Conservation (phyloP, 1,140 invertebrate species). For the Drosophila micromelanica region DNA sequence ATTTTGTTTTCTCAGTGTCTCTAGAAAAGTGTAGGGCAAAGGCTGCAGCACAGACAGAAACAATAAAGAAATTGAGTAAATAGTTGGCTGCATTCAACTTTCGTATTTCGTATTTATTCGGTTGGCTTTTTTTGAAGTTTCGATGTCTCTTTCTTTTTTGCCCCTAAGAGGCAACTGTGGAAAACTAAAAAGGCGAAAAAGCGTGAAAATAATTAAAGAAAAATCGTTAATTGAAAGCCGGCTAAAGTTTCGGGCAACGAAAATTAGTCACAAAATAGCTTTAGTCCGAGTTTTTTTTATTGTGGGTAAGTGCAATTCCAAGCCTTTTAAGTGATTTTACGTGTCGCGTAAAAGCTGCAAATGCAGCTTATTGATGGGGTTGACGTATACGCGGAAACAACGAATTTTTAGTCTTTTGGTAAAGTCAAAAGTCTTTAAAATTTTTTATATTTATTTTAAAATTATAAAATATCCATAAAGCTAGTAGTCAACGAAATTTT, state of each 20-base stretch:
- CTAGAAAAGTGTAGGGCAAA: conserved; percentile 47
- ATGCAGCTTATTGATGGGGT: not conserved
- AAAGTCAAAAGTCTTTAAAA: too few species aligned
- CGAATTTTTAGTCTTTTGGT: not conserved
- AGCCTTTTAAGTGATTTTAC: conserved; percentile 29
- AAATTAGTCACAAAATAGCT: conserved; percentile 31
- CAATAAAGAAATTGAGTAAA: conserved; percentile 70
- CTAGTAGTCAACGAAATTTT: too few species aligned
- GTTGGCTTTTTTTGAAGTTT: conserved; percentile 52
- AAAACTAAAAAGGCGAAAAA: conserved; percentile 20
- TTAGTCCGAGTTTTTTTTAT: conserved; percentile 7
- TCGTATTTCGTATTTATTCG: conserved; percentile 63
- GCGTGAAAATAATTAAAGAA: conserved; percentile 2
- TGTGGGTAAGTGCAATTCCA: conserved; percentile 13
- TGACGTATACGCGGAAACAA: not conserved
- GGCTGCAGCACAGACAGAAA: conserved; percentile 34
- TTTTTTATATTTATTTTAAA: too few species aligned
- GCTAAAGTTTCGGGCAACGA: conserved; percentile 9
- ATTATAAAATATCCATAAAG: too few species aligned
- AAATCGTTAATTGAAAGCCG: conserved; percentile 26
- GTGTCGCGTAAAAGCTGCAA: conserved; percentile 10
- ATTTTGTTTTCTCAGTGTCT: conserved; percentile 53
- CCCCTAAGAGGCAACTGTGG: conserved; percentile 7
- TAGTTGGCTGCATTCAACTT: conserved; percentile 66
- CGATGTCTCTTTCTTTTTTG: conserved; percentile 27